Evolutionary conservation across 1,140 invertebrate genomes (phyloP).

Genomic region (Paraescarpia echinospica): DNA sequence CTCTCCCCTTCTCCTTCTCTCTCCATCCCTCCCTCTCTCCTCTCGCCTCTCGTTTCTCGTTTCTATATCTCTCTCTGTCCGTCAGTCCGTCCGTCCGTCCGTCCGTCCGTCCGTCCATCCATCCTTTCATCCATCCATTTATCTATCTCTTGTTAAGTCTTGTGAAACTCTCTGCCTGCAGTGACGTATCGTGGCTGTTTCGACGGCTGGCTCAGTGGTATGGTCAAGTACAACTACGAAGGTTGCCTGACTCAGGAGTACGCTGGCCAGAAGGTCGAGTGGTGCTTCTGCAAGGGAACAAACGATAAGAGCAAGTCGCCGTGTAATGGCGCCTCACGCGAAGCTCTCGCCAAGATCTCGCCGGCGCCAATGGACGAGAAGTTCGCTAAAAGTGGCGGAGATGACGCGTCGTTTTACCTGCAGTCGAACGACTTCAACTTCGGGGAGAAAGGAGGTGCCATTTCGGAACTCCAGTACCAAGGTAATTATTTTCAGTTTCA

Average conservation of each 20-base stretch:
- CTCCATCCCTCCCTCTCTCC: too few relatives aligned
- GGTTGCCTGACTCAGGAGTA: conserved; percentile 31
- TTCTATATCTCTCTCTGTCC: too few relatives aligned
- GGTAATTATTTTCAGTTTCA: not conserved
- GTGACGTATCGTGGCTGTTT: conserved; percentile 38
- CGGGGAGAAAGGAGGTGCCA: not conserved
- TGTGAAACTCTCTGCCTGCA: conserved; percentile 19
- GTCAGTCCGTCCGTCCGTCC: too few relatives aligned
- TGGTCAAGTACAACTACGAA: conserved; percentile 31
- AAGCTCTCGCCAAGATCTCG: not conserved
- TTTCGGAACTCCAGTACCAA: not conserved
- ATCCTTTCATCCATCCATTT: too few relatives aligned
- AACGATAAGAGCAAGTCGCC: not conserved
- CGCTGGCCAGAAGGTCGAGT: conserved; percentile 33
- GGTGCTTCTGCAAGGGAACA: conserved; percentile 34
- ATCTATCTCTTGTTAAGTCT: not conserved
- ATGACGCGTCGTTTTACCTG: not conserved
- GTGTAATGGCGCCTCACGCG: not conserved
- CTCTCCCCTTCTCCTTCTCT: too few relatives aligned
- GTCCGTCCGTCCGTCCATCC: too few relatives aligned
- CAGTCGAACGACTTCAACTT: not conserved
- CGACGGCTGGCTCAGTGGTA: conserved; percentile 35
- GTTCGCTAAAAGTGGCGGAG: not conserved
- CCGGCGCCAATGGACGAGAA: not conserved
- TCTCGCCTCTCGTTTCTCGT: too few relatives aligned